phyloP scores from a whole-genome alignment of 2,888 invertebrate species.

The Serripes groenlandicus region DNA sequence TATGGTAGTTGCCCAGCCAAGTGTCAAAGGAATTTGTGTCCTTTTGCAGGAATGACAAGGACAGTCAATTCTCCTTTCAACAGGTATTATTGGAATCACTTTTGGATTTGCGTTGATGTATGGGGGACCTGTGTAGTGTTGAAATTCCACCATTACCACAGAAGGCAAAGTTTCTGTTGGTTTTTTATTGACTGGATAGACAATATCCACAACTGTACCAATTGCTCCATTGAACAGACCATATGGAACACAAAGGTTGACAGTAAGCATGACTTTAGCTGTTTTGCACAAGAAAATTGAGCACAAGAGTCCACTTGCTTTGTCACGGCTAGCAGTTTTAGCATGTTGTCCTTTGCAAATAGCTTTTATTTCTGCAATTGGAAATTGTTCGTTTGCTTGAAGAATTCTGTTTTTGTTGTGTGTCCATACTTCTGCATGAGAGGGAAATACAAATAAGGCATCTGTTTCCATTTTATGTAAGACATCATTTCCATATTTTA shows the following conservation, averaged over 20 bases:
- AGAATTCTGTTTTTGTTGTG: constrained; percentile 48
- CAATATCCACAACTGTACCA: constrained; percentile 56
- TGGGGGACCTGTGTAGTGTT: no score
- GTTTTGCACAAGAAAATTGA: constrained; percentile 10
- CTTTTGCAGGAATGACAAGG: constrained; percentile 66
- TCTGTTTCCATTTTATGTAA: constrained; percentile 23
- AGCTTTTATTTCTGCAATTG: constrained; percentile 53
- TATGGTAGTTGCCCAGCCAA: constrained; percentile 68
- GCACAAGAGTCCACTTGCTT: constrained; percentile 51
- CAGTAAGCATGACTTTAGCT: constrained; percentile 59
- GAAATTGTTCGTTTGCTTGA: constrained; percentile 31
- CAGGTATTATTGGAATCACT: no score
- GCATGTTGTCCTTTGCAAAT: constrained; percentile 45
- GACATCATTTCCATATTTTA: neutral
- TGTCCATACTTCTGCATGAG: constrained; percentile 41
- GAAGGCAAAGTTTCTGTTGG: no score
- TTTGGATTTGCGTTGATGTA: no score
- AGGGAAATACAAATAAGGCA: constrained; percentile 61
- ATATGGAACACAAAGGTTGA: constrained; percentile 57
- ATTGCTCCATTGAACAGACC: constrained; percentile 65
- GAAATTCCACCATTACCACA: no score
- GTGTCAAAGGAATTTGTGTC: constrained; percentile 63
- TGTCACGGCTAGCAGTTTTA: constrained; percentile 36
- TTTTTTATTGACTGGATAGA: constrained; percentile 20
- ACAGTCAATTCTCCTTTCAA: no score